Base-by-base conservation (phyloP, 1,140 invertebrate species). In the Homalodisca vitripennis region DNA sequence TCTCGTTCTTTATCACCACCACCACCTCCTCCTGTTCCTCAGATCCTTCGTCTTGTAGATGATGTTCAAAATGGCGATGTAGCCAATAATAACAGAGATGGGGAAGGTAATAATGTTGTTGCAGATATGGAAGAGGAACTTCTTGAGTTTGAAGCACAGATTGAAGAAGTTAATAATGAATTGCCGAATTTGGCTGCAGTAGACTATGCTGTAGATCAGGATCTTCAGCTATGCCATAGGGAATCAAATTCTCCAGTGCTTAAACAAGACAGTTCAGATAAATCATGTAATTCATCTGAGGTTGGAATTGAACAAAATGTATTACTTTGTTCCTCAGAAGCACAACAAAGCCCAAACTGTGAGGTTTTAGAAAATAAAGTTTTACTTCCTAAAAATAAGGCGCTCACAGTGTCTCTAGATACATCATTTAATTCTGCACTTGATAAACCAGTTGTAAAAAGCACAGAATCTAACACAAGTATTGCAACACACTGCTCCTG, bases 21-120 rank as follows among this genome's bases (percentile, higher is more conserved):
- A 29, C 24, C 31, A 10, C 48, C 26, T 48, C 55, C 60, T 12
- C 47, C 12, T 20, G 27, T 32, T 12, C 20, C 64, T 17, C 22
- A 41, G 20, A 27, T 65, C 0, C 26, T 67, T 32, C 34, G 31
- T 6, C 63, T 73, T 26, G 22, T 69, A 0, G 72, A 74, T 20
- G 67, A 74, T 67, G 81, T 84, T 3, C 82, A 84, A 76, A 85
- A 84, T 73, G 82, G 83, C 3, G 83, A 85, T 75, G 75, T 84
- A 12, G 82, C 79, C 2, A 84, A 85, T 73, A 84, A 85, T 72
- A 85, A 84, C 72, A 76, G 83, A 31, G 83, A 85, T 71, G 76
- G 75, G 1, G 82, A 84, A 75, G 83, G 83, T 64, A 84, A 85
- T 71, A 83, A 84, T 70, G 78, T 82, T 69, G 73, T 79, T 3